These are phyloP conservation scores for Drosophila nigricruria DNA, from an alignment of 2,888 invertebrate species.

Conservation along the genomic window DNA sequence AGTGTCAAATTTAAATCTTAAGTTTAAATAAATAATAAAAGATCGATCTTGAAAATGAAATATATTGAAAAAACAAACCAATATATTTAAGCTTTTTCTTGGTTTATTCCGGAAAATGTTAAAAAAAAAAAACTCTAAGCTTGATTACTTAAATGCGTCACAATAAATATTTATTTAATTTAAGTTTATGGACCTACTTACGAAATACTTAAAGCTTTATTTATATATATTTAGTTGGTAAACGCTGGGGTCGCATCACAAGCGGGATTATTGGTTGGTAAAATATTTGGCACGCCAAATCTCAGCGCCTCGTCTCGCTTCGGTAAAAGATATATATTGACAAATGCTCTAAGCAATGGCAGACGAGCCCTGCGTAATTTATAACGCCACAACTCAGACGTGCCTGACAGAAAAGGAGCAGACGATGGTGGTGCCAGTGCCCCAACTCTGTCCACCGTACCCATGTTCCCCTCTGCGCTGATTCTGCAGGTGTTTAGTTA, in stretches of 20 bases:
- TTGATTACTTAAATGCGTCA: neutral
- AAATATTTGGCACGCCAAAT: constrained; percentile 59
- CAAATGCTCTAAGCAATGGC: constrained; percentile 67
- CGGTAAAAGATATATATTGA: constrained; percentile 61
- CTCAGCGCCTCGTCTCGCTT: constrained; percentile 35
- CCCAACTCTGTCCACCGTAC: neutral
- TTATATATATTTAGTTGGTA: neutral
- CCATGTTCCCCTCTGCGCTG: constrained; percentile 27
- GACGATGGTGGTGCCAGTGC: constrained; percentile 21
- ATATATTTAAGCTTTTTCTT: neutral
- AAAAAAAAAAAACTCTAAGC: neutral
- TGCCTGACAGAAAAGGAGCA: constrained; percentile 51
- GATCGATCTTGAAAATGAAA: too few species aligned
- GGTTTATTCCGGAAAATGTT: neutral
- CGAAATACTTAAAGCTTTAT: constrained; percentile 5
- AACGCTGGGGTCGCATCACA: neutral
- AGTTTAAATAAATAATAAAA: too few species aligned
- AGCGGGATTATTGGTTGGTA: constrained; percentile 53
- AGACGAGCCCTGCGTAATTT: constrained; percentile 67
- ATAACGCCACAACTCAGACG: constrained; percentile 69
- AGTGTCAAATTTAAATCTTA: too few species aligned
- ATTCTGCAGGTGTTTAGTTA: constrained; percentile 79
- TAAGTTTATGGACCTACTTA: constrained; percentile 3
- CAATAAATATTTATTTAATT: constrained; percentile 6
- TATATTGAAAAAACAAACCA: too few species aligned